Evolutionary conservation across 2,113 vertebrate genomes (phyloP).

Genomic region (Gulo gulo): DNA sequence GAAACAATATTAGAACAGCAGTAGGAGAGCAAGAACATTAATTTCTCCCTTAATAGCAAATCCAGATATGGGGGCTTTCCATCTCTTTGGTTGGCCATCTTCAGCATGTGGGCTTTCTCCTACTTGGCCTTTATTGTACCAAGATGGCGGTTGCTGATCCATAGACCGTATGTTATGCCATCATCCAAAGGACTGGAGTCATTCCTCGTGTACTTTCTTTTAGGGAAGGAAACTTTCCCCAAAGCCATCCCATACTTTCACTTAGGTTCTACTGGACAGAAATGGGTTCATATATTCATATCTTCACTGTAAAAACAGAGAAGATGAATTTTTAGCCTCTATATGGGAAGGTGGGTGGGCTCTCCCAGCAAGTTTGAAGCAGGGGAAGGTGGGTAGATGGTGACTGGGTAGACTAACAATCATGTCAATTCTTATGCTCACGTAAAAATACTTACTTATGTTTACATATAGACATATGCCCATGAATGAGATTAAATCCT

Average conservation of each 20-base stretch:
- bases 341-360: neutral
- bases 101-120: neutral
- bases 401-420: neutral
- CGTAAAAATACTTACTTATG: neutral
- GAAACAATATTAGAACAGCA: neutral
- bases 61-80: neutral
- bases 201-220: neutral
- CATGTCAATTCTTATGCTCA: neutral
- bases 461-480: neutral
- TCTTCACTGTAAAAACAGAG: neutral
- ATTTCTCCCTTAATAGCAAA: neutral
- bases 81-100: neutral
- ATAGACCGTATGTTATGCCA: accelerated
- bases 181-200: neutral
- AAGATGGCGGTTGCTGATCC: neutral
- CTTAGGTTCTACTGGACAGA: neutral
- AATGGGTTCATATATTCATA: neutral
- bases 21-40: neutral
- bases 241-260: neutral
- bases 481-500: too few relatives aligned
- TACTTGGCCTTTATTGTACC: too few relatives aligned
- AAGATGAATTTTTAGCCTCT: neutral
- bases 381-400: neutral
- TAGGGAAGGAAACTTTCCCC: neutral
- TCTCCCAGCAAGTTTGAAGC: neutral